These are phyloP conservation scores for Cacatua alba DNA, from an alignment of 2,113 vertebrate species.

Conservation along the genomic window DNA sequence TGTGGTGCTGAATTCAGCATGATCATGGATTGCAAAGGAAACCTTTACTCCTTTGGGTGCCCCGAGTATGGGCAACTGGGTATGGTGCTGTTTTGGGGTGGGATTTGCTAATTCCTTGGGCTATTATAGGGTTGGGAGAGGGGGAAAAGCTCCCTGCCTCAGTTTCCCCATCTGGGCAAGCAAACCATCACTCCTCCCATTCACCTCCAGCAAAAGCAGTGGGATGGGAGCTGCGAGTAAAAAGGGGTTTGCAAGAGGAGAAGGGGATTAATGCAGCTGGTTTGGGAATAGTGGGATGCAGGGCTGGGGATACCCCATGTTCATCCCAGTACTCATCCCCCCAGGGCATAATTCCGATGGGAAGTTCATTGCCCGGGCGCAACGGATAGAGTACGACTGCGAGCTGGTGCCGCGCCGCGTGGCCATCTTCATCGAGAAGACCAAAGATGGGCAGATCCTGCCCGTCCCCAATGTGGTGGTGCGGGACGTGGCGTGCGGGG, in stretches of 20 bases:
- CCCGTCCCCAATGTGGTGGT: slow-evolving; percentile 94
- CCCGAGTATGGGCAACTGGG: slow-evolving; percentile 96
- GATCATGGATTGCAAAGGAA: slow-evolving; percentile 98
- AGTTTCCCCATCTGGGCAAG: background rate
- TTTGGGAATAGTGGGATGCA: background rate
- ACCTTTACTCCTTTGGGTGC: slow-evolving; percentile 95
- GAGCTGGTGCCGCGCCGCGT: slow-evolving; percentile 92
- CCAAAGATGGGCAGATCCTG: slow-evolving; percentile 92
- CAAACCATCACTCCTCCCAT: background rate
- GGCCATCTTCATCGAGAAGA: slow-evolving; percentile 96
- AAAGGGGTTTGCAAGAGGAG: background rate
- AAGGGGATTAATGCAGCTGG: background rate
- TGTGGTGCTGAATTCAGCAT: slow-evolving; percentile 97
- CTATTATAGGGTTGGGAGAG: fast-evolving
- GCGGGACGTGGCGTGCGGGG: slow-evolving; percentile 89
- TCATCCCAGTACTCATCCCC: fast-evolving
- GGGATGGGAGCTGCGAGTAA: fast-evolving
- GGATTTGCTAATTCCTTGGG: background rate
- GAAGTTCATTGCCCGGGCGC: slow-evolving; percentile 94
- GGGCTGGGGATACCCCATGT: background rate
- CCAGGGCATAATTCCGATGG: slow-evolving; percentile 95
- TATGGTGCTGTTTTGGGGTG: slow-evolving; percentile 48
- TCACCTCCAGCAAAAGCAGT: fast-evolving
- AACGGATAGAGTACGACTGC: slow-evolving; percentile 96
- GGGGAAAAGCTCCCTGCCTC: background rate